Evolutionary conservation across 2,113 vertebrate genomes (phyloP).

Genomic region (Heterocephalus glaber): DNA sequence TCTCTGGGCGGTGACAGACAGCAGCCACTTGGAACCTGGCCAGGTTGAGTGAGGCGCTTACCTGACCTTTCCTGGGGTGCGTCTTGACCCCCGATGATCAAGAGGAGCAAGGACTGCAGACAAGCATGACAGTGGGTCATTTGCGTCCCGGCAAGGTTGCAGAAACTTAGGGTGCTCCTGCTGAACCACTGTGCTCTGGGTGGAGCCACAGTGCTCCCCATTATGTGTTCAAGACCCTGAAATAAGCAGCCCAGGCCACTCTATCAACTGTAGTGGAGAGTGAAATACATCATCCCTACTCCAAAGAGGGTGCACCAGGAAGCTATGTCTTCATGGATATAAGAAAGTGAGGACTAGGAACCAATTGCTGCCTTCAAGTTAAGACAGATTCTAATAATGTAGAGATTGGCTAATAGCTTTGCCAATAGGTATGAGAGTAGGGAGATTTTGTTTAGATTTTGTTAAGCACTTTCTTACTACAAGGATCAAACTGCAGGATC

Average conservation of each 20-base stretch:
- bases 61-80: neutral
- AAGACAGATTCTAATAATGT: neutral
- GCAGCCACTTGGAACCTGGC: no score
- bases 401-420: neutral
- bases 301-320: rapidly evolving
- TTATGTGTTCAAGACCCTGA: neutral
- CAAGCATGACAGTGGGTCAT: rapidly evolving
- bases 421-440: neutral
- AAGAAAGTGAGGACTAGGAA: neutral
- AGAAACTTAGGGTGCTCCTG: no score
- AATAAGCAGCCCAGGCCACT: no score
- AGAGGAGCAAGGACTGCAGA: no score
- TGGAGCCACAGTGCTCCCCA: neutral
- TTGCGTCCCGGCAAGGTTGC: neutral
- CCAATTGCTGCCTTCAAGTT: neutral
- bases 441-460: neutral
- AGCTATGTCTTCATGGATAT: rapidly evolving
- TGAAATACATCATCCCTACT: no score
- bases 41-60: neutral
- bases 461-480: neutral
- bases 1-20: neutral
- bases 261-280: neutral
- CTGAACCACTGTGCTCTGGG: no score
- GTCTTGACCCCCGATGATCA: rapidly evolving
- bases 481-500: neutral